These are phyloP conservation scores for Xerus rutilus DNA, from an alignment of 2,797 vertebrate genomes.

Conservation along the genomic window DNA sequence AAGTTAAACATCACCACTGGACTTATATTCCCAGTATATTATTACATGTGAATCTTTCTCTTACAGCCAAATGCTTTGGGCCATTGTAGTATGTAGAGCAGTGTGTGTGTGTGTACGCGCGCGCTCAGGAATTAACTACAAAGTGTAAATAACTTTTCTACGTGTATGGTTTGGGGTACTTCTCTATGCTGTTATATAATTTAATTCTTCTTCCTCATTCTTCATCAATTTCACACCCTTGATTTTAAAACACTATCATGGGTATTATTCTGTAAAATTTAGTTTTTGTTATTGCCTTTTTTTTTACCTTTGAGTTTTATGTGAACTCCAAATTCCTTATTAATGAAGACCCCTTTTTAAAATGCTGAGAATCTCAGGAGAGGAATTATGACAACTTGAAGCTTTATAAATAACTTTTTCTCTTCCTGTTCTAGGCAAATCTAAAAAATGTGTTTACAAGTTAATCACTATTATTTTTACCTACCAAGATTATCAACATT, in stretches of 20 bases:
- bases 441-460: slow-evolving; percentile 43
- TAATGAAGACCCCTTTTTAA: slow-evolving; percentile 14
- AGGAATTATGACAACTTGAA: not conserved
- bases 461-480: not conserved
- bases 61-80: slow-evolving; percentile 44
- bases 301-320: slow-evolving; percentile 59
- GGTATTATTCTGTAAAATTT: slow-evolving; percentile 54
- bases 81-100: not conserved
- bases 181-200: not conserved
- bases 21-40: not conserved
- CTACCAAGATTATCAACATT: slow-evolving; percentile 4
- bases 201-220: slow-evolving; percentile 37
- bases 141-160: not conserved
- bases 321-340: slow-evolving; percentile 38
- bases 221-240: slow-evolving; percentile 61
- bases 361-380: slow-evolving; percentile 3
- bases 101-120: not conserved
- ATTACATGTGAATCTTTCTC: slow-evolving; percentile 14
- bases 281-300: slow-evolving; percentile 43
- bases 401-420: slow-evolving; percentile 24
- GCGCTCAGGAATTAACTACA: not conserved
- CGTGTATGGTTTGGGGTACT: not conserved
- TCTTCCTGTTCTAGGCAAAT: slow-evolving; percentile 7
- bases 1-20: slow-evolving; percentile 36
- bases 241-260: slow-evolving; percentile 50